These are phyloP conservation scores for Arvicola amphibius DNA, from an alignment of 2,797 vertebrate species.

Conservation along the genomic window DNA sequence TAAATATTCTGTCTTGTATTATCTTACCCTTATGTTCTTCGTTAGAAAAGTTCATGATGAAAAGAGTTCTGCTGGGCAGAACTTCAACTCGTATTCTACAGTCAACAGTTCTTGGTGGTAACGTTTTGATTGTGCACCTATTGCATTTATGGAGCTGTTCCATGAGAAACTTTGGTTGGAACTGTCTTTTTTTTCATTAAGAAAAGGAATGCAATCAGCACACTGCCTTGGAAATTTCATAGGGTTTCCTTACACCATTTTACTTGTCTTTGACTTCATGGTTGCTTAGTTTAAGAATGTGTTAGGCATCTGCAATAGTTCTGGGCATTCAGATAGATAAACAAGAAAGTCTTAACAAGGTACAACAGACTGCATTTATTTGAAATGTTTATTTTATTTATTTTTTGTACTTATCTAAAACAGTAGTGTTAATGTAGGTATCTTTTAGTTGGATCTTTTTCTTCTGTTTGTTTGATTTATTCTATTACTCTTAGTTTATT, in stretches of 20 bases:
- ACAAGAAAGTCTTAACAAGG: constrained; percentile 64
- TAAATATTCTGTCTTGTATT: background rate
- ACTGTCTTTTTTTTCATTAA: constrained; percentile 69
- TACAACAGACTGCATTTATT: constrained; percentile 20
- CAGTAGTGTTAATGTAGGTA: background rate
- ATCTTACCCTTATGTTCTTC: background rate
- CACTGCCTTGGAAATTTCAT: constrained; percentile 64
- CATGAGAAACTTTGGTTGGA: constrained; percentile 42
- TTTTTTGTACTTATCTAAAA: constrained; percentile 44
- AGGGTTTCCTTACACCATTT: constrained; percentile 61
- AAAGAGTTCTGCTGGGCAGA: background rate
- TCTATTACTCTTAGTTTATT: background rate
- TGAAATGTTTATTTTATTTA: constrained; percentile 36
- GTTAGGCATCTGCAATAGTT: constrained; percentile 58
- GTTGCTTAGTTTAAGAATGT: constrained; percentile 64
- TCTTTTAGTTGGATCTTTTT: background rate
- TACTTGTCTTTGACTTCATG: constrained; percentile 61
- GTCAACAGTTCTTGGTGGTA: background rate
- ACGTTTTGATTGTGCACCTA: background rate
- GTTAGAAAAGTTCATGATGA: background rate
- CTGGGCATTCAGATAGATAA: constrained; percentile 50
- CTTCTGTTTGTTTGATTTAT: background rate
- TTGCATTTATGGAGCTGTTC: constrained; percentile 39
- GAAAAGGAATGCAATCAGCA: constrained; percentile 65
- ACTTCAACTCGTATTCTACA: background rate